Percentiles rank a stretch among this genome's conserved stretches.
Conservation (phyloP, 2,888 invertebrate genomes). For the Dicranocentrus wangi region DNA sequence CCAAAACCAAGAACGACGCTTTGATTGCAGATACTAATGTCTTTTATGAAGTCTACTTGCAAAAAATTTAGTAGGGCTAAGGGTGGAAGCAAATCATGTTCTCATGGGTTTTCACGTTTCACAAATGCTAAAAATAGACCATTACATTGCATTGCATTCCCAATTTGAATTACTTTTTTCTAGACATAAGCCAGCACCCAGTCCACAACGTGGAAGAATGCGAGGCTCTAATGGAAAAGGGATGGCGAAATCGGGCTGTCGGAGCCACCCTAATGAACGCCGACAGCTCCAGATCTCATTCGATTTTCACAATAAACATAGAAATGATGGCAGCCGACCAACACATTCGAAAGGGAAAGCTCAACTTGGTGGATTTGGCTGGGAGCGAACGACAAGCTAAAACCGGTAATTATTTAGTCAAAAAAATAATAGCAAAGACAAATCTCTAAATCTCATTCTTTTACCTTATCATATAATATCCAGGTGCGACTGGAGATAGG, state of each 20-base stretch:
- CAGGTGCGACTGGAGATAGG: slow-evolving; percentile 87
- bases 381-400: slow-evolving; percentile 91
- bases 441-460: too few species aligned
- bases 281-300: slow-evolving; percentile 84
- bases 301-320: slow-evolving; percentile 88
- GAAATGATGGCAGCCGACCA: slow-evolving; percentile 83
- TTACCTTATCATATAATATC: neutral
- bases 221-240: slow-evolving; percentile 82
- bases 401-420: slow-evolving; percentile 77
- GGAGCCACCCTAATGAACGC: slow-evolving; percentile 82
- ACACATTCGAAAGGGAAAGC: slow-evolving; percentile 82
- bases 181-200: slow-evolving; percentile 82
- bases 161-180: too few species aligned
- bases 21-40: too few species aligned
- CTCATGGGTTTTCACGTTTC: too few species aligned
- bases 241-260: slow-evolving; percentile 86
- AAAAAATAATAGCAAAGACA: too few species aligned
- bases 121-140: too few species aligned
- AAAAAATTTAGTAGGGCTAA: too few species aligned
- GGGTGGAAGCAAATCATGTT: too few species aligned
- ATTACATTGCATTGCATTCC: too few species aligned
- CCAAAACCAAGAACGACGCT: too few species aligned
- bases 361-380: slow-evolving; percentile 91
- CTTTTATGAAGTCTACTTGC: too few species aligned
- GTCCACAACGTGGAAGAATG: slow-evolving; percentile 88